A percentile compares a stretch with the other conserved stretches of the same genome.
Evolutionary conservation across 2,113 vertebrate species (phyloP).

Genomic region (Gasterosteus nipponicus): DNA sequence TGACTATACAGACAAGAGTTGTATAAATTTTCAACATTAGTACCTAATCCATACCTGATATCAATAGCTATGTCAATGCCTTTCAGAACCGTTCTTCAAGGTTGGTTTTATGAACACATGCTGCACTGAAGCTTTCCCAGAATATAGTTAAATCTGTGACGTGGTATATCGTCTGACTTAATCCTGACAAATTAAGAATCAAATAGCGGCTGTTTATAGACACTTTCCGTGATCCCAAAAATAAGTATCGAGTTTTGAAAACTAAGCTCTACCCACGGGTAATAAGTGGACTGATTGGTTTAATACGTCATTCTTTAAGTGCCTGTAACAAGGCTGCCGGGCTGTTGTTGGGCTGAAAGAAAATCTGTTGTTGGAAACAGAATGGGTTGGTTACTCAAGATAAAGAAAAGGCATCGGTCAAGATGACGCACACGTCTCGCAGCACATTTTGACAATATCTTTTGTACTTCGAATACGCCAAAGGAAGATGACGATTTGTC

Average conservation of each 20-base stretch:
- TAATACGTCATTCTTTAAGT: not conserved
- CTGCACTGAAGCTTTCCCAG: not conserved
- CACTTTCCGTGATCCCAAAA: not conserved
- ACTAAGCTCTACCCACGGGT: not conserved
- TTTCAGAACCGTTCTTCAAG: not conserved
- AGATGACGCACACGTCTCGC: not conserved
- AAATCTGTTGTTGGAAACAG: not conserved
- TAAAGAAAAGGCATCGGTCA: not conserved
- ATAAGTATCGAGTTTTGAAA: not conserved
- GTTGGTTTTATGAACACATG: not conserved
- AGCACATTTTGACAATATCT: conserved; percentile 14
- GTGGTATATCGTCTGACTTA: not conserved
- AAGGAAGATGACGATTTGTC: conserved; percentile 35
- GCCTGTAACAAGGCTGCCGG: not conserved
- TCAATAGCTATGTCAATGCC: not conserved
- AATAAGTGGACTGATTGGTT: not conserved
- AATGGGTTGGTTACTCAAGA: not conserved
- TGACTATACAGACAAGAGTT: not conserved
- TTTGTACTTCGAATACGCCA: conserved; percentile 35
- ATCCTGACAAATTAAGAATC: not conserved
- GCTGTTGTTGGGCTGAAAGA: not conserved
- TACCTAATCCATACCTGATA: not conserved
- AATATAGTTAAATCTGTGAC: not conserved
- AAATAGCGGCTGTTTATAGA: not conserved
- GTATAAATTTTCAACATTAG: not conserved